These are phyloP conservation scores for Paguma larvata DNA, from an alignment of 2,797 vertebrate genomes.

Conservation along the genomic window DNA sequence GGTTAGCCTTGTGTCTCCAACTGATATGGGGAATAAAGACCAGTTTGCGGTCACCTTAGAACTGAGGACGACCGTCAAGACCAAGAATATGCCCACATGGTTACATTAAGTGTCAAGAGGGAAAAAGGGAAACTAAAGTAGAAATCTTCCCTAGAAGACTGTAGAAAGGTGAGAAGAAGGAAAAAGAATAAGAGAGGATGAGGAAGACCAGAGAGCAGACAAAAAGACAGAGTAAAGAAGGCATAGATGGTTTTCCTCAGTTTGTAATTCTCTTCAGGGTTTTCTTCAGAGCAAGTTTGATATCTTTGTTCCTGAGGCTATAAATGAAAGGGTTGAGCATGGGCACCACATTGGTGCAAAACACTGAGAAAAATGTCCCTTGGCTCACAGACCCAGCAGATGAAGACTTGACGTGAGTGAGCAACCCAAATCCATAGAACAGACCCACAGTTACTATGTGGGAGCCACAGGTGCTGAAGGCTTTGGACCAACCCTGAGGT, in stretches of 20 bases:
- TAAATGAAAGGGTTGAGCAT: background rate
- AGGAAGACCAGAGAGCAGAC: background rate
- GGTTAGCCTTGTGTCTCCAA: background rate
- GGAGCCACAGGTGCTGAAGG: slow-evolving; percentile 34
- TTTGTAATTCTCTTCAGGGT: background rate
- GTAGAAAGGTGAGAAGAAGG: background rate
- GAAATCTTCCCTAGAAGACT: background rate
- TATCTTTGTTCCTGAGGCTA: background rate
- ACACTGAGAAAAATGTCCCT: background rate
- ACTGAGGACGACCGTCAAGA: background rate
- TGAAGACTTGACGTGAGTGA: background rate
- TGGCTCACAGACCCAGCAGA: background rate
- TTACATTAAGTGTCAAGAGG: background rate
- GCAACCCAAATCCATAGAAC: background rate
- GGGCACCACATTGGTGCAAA: background rate
- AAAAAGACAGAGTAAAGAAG: background rate
- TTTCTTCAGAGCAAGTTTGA: slow-evolving; percentile 16
- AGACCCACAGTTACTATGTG: slow-evolving; percentile 30
- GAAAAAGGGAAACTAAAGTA: background rate
- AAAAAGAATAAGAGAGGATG: background rate
- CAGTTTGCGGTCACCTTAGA: background rate
- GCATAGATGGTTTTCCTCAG: background rate
- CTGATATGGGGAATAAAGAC: background rate
- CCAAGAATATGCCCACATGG: background rate
- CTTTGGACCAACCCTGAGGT: slow-evolving; percentile 27